Base-by-base conservation (phyloP, 37 sponge, comb jelly and placozoan genomes). In the Haliclona indistincta region DNA sequence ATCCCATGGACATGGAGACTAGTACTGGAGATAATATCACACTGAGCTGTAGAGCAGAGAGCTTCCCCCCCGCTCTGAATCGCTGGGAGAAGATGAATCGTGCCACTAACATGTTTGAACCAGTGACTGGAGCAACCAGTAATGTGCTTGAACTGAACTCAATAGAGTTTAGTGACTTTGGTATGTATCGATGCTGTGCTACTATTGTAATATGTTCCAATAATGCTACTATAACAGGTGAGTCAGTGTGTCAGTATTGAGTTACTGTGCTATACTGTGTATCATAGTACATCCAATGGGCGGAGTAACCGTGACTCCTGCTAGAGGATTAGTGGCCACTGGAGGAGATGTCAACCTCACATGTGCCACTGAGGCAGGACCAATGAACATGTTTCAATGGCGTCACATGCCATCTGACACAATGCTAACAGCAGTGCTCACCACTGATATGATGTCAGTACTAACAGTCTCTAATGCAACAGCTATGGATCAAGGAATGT, bases 31-130 rank as follows among this genome's bases (percentile, higher is more conserved):
- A 38, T 0, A 23, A 4, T 49, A 44, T 71, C 15, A 81, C 23
- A 43, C 70, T 87, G 28, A 69, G 41, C 11, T 86, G 86, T 74
- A 41, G 13, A 4, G 86, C 77, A 19, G 53, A 74, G 20, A 47
- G 30, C 4, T 68, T 66, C 40, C 86, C 86, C 22, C 36, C 68
- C 10, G 68, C 80, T 20, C 13, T 38, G 13, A 64, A 79, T 53
- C 25, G 0, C 1, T 86, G 86, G 86, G 54, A 73, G 44, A 74
- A 49, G 47, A 62, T 73, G 40, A 40, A 40, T 17, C 6, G 58
- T 29, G 56, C 43, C 7, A 36, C 38, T 36, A 28, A 20, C 37
- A 34, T 19, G 10, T 40, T 66, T 66, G 67, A 66, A 32, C 22
- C 11, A 11, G 29, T 66, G 26, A 7, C 11, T 33, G 67, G 67